A percentile compares a stretch with the other conserved stretches of the same genome.
phyloP scores from a whole-genome alignment of 1,140 invertebrate species.

The Ceratosolen solmsi region DNA sequence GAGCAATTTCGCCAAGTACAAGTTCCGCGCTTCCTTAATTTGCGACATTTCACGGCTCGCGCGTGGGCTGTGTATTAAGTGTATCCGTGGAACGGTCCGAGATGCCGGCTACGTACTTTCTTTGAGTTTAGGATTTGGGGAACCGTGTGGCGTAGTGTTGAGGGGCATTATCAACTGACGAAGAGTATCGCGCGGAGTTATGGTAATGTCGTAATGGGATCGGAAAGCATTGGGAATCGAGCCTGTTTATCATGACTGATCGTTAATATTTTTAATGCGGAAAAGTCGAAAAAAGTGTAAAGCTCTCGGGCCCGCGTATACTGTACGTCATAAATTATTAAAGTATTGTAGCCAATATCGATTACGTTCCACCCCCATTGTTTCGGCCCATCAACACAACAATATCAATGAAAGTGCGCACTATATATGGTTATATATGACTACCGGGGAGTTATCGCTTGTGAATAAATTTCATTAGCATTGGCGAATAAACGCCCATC shows the following conservation, averaged over 20 bases:
- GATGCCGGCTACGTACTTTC: no score
- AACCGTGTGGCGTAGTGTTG: no score
- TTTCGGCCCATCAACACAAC: neutral
- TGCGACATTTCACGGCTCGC: neutral
- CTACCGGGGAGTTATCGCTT: neutral
- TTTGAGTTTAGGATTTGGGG: no score
- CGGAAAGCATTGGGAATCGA: no score
- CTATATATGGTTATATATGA: neutral
- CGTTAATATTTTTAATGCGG: no score
- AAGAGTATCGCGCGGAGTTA: no score
- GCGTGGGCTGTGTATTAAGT: conserved; percentile 19
- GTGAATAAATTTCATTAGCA: neutral
- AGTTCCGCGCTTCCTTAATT: neutral
- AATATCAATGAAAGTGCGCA: neutral
- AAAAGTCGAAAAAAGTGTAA: no score
- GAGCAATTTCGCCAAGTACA: neutral
- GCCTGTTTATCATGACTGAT: no score
- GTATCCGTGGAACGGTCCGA: no score
- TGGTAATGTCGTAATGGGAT: no score
- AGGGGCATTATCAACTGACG: no score
- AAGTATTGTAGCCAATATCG: neutral
- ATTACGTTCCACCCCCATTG: neutral
- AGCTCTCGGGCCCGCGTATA: neutral
- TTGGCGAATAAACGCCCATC: neutral
- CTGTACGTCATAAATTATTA: neutral